Percentiles rank a stretch among this genome's conserved stretches.
These are phyloP conservation scores for Ophiodon elongatus DNA, from an alignment of 2,113 vertebrate species.

Conservation along the genomic window DNA sequence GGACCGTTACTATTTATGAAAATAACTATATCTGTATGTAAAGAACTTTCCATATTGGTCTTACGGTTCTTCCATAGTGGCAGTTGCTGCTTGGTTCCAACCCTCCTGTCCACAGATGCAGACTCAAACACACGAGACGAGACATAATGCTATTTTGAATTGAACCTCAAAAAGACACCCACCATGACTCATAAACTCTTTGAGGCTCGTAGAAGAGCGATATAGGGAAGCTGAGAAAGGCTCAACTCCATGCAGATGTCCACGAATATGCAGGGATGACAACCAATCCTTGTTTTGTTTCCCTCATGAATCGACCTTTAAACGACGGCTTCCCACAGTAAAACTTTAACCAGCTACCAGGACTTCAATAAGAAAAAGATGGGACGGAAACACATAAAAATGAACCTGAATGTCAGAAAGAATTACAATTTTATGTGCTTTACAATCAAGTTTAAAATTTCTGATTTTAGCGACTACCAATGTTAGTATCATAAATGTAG, in stretches of 20 bases:
- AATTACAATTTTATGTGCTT: background rate
- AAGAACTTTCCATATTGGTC: background rate
- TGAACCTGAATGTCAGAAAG: background rate
- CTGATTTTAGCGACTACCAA: background rate
- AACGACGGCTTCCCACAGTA: no score
- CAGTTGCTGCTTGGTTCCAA: background rate
- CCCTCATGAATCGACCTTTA: constrained; percentile 10
- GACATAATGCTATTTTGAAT: background rate
- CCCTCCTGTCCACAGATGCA: background rate
- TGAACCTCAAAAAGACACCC: no score
- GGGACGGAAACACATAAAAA: background rate
- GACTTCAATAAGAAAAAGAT: background rate
- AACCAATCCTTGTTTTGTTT: background rate
- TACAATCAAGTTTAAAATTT: background rate
- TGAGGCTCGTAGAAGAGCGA: no score
- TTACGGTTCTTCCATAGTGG: background rate
- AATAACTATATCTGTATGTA: background rate
- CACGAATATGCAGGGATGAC: no score
- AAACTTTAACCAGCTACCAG: background rate
- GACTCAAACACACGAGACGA: background rate
- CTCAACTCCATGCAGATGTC: background rate
- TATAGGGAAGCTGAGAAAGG: background rate
- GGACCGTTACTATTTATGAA: background rate
- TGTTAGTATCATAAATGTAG: background rate
- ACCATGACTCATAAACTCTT: no score